Conservation (phyloP, 2,888 invertebrate species). For the Sarcophaga carnaria region DNA sequence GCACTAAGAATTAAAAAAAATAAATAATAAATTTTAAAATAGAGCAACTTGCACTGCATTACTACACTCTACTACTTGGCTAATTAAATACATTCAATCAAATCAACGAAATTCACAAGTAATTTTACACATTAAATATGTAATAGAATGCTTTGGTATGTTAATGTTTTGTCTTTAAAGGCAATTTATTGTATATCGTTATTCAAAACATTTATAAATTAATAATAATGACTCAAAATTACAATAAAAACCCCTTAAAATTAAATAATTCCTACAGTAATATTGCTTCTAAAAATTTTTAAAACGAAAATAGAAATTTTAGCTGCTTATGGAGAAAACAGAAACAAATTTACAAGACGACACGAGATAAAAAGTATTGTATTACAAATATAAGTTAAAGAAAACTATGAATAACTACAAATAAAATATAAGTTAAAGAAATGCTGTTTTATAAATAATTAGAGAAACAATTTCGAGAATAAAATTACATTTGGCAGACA, state of each 20-base stretch:
- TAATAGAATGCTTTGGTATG: neutral
- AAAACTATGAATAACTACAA: neutral
- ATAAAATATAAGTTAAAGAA: slow-evolving; percentile 12
- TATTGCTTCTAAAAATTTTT: slow-evolving; percentile 36
- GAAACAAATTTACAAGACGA: slow-evolving; percentile 14
- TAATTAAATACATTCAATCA: too few relatives aligned
- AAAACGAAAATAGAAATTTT: slow-evolving; percentile 15
- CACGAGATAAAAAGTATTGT: slow-evolving; percentile 20
- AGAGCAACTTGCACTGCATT: too few relatives aligned
- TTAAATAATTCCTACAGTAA: slow-evolving; percentile 36
- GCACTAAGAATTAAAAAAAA: too few relatives aligned
- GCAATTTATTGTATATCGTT: slow-evolving; percentile 58
- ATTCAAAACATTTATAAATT: slow-evolving; percentile 56
- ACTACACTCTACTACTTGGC: too few relatives aligned
- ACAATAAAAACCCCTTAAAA: slow-evolving; percentile 62
- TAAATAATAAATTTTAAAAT: too few relatives aligned
- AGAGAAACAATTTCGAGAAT: slow-evolving; percentile 52
- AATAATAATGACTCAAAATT: slow-evolving; percentile 67
- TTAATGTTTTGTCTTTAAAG: slow-evolving; percentile 44
- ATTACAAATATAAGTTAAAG: too few relatives aligned
- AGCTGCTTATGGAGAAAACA: slow-evolving; percentile 52
- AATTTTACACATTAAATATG: too few relatives aligned
- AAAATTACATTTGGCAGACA: slow-evolving; percentile 23
- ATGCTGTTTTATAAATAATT: slow-evolving; percentile 19
- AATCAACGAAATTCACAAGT: too few relatives aligned